phyloP scores from a whole-genome alignment of 2,888 invertebrate species.

The Muscina levida region DNA sequence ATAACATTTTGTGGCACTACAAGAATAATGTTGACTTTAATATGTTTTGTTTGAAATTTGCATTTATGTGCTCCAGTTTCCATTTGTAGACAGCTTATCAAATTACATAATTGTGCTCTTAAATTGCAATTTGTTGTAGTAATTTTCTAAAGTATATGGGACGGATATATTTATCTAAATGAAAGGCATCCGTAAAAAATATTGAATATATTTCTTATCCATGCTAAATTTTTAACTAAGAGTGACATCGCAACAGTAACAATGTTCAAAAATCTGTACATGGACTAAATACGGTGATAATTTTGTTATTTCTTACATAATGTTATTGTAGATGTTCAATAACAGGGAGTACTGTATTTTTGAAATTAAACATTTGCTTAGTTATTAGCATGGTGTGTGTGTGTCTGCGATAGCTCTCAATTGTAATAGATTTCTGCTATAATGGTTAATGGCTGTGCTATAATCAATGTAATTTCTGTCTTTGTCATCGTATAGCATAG shows the following conservation, averaged over 20 bases:
- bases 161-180: conserved; percentile 63
- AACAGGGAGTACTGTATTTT: no score
- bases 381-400: conserved; percentile 9
- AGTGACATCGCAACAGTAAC: no score
- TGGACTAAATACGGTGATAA: neutral
- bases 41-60: neutral
- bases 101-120: conserved; percentile 9
- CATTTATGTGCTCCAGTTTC: neutral
- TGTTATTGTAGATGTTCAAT: conserved; percentile 2
- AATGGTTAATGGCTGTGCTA: conserved; percentile 5
- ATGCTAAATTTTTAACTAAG: no score
- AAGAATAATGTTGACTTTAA: no score
- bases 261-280: neutral
- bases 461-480: neutral
- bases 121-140: neutral
- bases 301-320: neutral
- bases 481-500: neutral
- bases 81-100: neutral
- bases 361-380: no score
- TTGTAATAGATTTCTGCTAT: conserved; percentile 25
- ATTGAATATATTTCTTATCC: no score
- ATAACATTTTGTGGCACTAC: no score
- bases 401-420: neutral
- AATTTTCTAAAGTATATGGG: conserved; percentile 37
- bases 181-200: conserved; percentile 57